Evolutionary conservation across 2,797 vertebrate genomes (phyloP), one percentile per base, ranked within the genome.

Genomic region (Micropoecilia bifurca): DNA sequence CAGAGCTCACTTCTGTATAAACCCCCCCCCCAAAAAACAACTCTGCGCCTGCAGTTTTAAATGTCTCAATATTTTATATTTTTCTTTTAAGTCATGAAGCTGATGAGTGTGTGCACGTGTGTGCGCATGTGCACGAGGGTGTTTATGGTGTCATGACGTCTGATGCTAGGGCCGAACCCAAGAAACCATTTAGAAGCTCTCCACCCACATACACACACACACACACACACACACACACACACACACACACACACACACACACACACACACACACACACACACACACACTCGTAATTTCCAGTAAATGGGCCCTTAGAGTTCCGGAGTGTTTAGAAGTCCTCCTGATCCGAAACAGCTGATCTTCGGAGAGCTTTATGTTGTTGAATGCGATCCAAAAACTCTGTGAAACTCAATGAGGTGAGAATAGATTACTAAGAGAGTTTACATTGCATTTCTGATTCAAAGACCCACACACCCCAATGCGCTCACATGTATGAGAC

Each of bases 111-210:
- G 85, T 74, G 73, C 43, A 66, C 68, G 33, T 69, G 77, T 63
- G 85, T 76, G 76, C 41, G 53, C 61, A 28, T 66, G 80, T 41
- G 82, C 73, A 71, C 33, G 28, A 78, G 57, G 80, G 84, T 82
- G 82, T 89, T 91, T 90, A 91, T 85, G 86, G 78, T 86, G 86
- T 92, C 83, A 91, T 90, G 86, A 89, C 81, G 83, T 91, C 83
- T 84, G 74, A 84, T 89, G 90, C 90, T 86, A 81, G 88, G 80
- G 90, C 85, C 88, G 80, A 90, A 86, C 89, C 88, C n/a, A 7
- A 85, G 75, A 90, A 85, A 84, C 18, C 71, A 6, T 82, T 82
- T 30, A 80, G 75, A 79, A 61, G 33, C 59, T 25, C 57, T 69
- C 48, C 83, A 79, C 79, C 73, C 78, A 80, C 74, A 82, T 68